Conservation (phyloP, 2,888 invertebrate species). For the Epinotia brunnichana region DNA sequence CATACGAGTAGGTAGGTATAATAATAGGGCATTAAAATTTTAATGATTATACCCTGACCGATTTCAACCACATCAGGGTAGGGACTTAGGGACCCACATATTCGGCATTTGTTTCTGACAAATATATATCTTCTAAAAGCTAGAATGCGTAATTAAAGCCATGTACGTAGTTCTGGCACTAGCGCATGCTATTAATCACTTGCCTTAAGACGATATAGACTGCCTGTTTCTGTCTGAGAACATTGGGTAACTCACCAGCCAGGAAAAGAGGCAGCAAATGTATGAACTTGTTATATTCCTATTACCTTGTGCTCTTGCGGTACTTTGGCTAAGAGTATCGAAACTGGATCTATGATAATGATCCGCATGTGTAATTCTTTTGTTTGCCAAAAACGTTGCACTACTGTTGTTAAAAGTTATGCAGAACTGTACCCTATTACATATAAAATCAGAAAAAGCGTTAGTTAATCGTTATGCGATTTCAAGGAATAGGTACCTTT, state of each 20-base stretch:
- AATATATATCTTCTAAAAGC: no score
- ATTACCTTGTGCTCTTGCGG: neutral
- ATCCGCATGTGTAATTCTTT: conserved; percentile 22
- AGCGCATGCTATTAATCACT: conserved; percentile 5
- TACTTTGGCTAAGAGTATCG: neutral
- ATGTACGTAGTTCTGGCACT: neutral
- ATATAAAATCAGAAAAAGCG: no score
- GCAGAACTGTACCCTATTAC: no score
- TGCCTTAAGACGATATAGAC: conserved; percentile 2
- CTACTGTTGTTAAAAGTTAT: neutral
- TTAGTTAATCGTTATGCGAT: no score
- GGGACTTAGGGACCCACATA: no score
- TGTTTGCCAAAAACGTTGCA: conserved; percentile 14
- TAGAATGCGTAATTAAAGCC: neutral
- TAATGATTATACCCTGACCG: no score
- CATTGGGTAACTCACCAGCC: neutral
- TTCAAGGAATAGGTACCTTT: no score
- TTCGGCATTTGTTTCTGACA: neutral
- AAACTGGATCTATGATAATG: conserved; percentile 2
- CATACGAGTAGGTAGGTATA: no score
- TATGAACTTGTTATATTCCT: neutral
- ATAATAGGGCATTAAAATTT: no score
- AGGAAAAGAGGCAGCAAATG: neutral
- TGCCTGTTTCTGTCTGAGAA: conserved; percentile 8
- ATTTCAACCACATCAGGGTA: no score